Conservation (phyloP, 2,888 invertebrate species). For the Eilema depressum region DNA sequence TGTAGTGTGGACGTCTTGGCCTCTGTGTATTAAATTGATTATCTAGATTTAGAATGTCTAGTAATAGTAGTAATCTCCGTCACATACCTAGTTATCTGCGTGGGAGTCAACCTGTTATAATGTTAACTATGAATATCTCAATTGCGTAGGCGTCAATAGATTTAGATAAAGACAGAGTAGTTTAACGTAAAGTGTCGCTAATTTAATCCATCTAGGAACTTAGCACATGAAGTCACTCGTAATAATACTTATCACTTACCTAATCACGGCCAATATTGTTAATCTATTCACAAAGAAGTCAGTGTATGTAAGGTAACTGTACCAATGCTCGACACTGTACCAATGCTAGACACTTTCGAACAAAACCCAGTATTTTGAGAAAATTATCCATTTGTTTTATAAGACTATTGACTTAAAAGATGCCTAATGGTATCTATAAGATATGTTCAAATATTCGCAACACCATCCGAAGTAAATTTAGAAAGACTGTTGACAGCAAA, state of each 20-base stretch:
- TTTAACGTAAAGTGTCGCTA: slow-evolving; percentile 20
- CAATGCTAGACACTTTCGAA: too few species aligned
- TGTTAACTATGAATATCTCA: slow-evolving; percentile 6
- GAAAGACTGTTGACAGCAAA: too few species aligned
- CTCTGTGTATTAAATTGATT: neutral
- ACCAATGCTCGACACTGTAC: too few species aligned
- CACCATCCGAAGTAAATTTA: too few species aligned
- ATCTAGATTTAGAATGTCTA: neutral
- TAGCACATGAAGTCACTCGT: slow-evolving; percentile 3
- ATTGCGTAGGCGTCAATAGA: slow-evolving; percentile 11
- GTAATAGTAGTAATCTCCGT: neutral
- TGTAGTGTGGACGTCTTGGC: neutral
- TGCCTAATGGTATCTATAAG: too few species aligned
- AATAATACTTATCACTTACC: neutral
- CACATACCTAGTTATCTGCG: neutral
- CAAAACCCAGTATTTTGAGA: too few species aligned
- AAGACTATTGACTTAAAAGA: too few species aligned
- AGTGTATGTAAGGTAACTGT: too few species aligned
- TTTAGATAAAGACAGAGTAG: slow-evolving; percentile 13
- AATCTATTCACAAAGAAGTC: too few species aligned
- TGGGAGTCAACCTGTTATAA: neutral
- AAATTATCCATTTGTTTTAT: too few species aligned
- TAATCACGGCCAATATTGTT: neutral
- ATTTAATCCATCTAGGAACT: neutral
- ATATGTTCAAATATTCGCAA: too few species aligned